phyloP scores from a whole-genome alignment of 2,888 invertebrate species.

The Steinernema scapterisci region DNA sequence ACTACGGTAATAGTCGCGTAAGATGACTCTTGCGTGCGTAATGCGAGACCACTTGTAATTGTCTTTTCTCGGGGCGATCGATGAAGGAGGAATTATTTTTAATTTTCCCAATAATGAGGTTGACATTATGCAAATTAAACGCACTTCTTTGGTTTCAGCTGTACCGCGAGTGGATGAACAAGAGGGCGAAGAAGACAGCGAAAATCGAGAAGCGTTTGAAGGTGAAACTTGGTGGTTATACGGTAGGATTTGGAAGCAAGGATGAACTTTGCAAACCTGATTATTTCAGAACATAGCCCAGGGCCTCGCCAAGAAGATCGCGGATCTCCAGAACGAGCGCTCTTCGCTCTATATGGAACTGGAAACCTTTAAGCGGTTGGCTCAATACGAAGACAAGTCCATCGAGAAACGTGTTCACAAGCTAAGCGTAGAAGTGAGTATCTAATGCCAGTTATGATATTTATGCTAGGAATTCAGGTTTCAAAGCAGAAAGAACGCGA shows the following conservation, averaged over 20 bases:
- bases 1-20: slow-evolving; percentile 30
- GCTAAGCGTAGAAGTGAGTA: slow-evolving; percentile 53
- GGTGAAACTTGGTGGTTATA: slow-evolving; percentile 90
- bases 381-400: slow-evolving; percentile 87
- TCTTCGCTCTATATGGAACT: slow-evolving; percentile 85
- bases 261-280: not conserved
- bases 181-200: slow-evolving; percentile 91
- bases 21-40: slow-evolving; percentile 24
- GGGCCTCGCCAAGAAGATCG: slow-evolving; percentile 75
- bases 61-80: slow-evolving; percentile 80
- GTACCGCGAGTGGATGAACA: slow-evolving; percentile 92
- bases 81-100: slow-evolving; percentile 85
- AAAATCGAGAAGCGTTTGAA: slow-evolving; percentile 97
- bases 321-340: slow-evolving; percentile 77
- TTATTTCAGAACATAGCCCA: slow-evolving; percentile 71
- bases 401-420: slow-evolving; percentile 75
- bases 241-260: slow-evolving; percentile 70
- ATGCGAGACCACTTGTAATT: slow-evolving; percentile 28
- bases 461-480: not conserved
- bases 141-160: slow-evolving; percentile 69
- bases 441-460: too few relatives aligned
- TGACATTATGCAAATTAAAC: slow-evolving; percentile 38
- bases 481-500: slow-evolving; percentile 77
- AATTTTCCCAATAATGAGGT: slow-evolving; percentile 77
- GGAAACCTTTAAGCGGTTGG: slow-evolving; percentile 59